Evolutionary conservation across 2,797 vertebrate species (phyloP), one percentile per base, ranked within the genome.

Genomic region (Hydrocynus forskahlii): DNA sequence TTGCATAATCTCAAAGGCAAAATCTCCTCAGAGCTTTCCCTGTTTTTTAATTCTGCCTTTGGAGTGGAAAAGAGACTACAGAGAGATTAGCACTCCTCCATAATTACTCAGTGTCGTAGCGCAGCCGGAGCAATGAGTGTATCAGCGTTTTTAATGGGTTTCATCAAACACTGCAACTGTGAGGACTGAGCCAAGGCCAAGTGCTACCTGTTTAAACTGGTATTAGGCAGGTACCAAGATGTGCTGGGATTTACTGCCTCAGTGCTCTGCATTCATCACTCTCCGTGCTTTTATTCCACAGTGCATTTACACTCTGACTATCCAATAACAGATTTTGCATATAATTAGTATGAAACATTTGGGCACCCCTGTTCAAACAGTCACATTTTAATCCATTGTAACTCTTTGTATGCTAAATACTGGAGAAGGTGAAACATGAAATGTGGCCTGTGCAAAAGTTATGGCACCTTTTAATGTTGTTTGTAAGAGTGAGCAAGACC

Each of bases 171-270:
- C 35, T 2, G 14, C 50, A 67, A 38, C 50, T 21, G 52, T 43
- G 70, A 13, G 21, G 14, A 13, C 14, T 63, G 48, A 54, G 48
- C 40, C 66, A 4, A 67, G 64, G 48, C 38, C 62, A 48, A 48
- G 54, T 55, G 14, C 40, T 50, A 48, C 60, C 23, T 68, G 23
- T 25, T 12, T n/a, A 29, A 38, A 19, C 21, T 19, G 17, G 35
- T 40, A 66, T 40, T 19, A 38, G 29, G 29, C 62, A 25, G 13
- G 12, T n/a, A 3, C 64, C 43, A 17, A 45, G 63, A 54, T 59
- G 79, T 69, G 38, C 19, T 29, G 25, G 50, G 60, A 55, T 66
- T 73, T 73, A 80, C 59, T 55, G 14, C 70, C 35, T 72, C 29
- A 29, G 29, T 29, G 29, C 29, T 29, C 29, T 29, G 29, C 29